Conservation (phyloP, 2,797 vertebrate genomes). For the Botia almorhae region DNA sequence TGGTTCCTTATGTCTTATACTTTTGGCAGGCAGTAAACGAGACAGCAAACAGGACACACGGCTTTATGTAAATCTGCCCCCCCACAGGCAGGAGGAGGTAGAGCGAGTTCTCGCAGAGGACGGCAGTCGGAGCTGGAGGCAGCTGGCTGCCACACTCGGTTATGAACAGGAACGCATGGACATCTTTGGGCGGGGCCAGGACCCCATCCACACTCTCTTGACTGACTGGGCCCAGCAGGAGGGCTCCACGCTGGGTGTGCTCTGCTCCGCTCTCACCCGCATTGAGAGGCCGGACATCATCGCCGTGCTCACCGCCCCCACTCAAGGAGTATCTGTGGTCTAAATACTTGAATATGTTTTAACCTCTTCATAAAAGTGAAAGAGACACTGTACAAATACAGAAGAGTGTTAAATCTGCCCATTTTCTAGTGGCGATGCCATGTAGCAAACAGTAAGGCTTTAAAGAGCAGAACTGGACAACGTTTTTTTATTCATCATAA, state of each 20-base stretch:
- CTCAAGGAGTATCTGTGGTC: conserved; percentile 81
- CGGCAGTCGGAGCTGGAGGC: conserved; percentile 78
- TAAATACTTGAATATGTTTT: conserved; percentile 64
- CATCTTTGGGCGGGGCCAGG: conserved; percentile 78
- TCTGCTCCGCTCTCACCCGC: conserved; percentile 80
- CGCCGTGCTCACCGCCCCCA: conserved; percentile 66
- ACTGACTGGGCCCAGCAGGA: conserved; percentile 84
- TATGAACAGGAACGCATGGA: conserved; percentile 83
- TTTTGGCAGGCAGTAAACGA: conserved; percentile 72
- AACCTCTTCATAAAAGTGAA: background rate
- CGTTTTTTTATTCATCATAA: conserved; percentile 19
- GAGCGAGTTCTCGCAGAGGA: conserved; percentile 81
- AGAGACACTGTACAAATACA: background rate
- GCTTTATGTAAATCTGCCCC: conserved; percentile 76
- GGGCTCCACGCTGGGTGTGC: conserved; percentile 80
- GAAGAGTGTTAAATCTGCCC: conserved; percentile 22
- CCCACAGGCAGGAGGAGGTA: conserved; percentile 82
- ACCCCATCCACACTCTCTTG: conserved; percentile 82
- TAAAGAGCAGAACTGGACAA: conserved; percentile 20
- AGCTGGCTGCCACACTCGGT: conserved; percentile 80
- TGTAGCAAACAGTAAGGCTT: conserved; percentile 1
- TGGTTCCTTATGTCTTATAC: background rate
- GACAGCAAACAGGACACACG: conserved; percentile 78
- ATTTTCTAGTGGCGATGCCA: conserved; percentile 19
- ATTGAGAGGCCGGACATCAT: conserved; percentile 82